Base-by-base conservation (phyloP, 1,140 invertebrate species). In the Drosophila chauvacae region DNA sequence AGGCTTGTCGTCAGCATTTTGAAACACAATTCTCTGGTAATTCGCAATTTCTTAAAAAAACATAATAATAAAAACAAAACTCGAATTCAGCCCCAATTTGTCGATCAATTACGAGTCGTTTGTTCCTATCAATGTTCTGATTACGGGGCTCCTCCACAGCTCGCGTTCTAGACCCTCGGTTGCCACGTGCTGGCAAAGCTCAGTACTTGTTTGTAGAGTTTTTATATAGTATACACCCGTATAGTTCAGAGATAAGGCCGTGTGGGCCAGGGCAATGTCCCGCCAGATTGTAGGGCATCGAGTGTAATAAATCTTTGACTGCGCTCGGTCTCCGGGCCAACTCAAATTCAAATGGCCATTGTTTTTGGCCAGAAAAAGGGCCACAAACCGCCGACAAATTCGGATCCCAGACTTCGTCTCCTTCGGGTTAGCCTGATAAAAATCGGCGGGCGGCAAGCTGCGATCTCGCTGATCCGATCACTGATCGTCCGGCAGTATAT, bases 321-420 rank as follows among this genome's bases (percentile, higher is more conserved):
- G 47, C 60, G 28, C 14, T n/a, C 28, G 41, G 35, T 58, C 69
- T 79, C 65, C 78, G 56, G 65, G 75, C 84, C 66, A 64, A 77
- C 64, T 69, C 72, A 83, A 87, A 87, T 87, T 70, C 84, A 81
- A 86, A 87, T 85, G 71, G 70, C 66, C 86, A 87, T 87, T 87
- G 85, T 86, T 77, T 56, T 57, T 69, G 56, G 68, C 60, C 61
- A 80, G n/a, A 39, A 26, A 18, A 87, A 87, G 82, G 85, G 70
- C 65, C 80, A 51, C 69, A 73, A 45, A 30, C 47, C 68, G 63
- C 62, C 66, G 80, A 88, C 84, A 88, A 84, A 87, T 87, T 88
- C 85, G 80, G 63, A 44, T 64, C 44, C 59, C 48, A 50, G 63
- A 55, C 58, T 45, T 57, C 7, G 44, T 13, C 51, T 41, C 35